Percentiles rank a stretch among this genome's conserved stretches.
Conservation (phyloP, 1,140 invertebrate genomes). For the Drosophila parabipectinata region DNA sequence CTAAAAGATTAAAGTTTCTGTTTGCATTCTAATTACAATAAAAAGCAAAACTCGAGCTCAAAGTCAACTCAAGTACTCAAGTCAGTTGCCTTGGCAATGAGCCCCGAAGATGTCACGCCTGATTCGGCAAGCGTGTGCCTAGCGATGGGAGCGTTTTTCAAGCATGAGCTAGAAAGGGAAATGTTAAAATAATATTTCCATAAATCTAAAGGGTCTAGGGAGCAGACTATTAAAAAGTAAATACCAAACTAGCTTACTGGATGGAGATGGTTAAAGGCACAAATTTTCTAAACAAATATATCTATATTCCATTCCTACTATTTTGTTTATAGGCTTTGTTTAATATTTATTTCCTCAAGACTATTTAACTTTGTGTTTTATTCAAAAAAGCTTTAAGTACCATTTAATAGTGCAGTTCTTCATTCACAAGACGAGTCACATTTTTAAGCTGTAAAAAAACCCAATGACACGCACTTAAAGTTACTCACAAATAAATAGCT, state of each 20-base stretch:
- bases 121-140: constrained; percentile 29
- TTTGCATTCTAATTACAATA: constrained; percentile 60
- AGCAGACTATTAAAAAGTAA: too few relatives aligned
- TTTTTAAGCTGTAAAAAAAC: neutral
- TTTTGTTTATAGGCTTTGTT: neutral
- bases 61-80: constrained; percentile 50
- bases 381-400: neutral
- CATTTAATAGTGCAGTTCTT: neutral
- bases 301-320: neutral
- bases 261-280: too few relatives aligned
- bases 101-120: constrained; percentile 43
- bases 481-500: constrained; percentile 30
- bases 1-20: constrained; percentile 42
- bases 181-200: neutral
- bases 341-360: neutral
- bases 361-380: neutral
- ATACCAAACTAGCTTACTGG: too few relatives aligned
- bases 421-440: neutral
- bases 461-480: constrained; percentile 25
- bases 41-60: constrained; percentile 32
- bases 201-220: too few relatives aligned
- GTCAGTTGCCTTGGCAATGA: constrained; percentile 39
- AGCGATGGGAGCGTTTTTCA: constrained; percentile 25
- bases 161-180: constrained; percentile 1
- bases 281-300: neutral